Base-by-base conservation (phyloP, 1,140 invertebrate genomes). In the Neomicropteryx cornuta region DNA sequence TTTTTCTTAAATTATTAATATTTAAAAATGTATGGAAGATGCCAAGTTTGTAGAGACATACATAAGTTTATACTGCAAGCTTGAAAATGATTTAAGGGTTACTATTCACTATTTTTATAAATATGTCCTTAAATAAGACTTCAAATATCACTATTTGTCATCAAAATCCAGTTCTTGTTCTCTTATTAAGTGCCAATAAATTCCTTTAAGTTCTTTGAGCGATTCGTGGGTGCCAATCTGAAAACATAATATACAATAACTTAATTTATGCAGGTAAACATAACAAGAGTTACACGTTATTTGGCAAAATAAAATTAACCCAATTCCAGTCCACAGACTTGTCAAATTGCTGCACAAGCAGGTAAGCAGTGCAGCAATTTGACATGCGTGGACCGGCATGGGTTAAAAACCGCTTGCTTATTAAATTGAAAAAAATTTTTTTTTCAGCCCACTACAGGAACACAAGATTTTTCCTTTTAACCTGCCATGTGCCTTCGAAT, bases 141-240 rank as follows among this genome's bases (percentile, higher is more conserved):
- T n/a, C n/a, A n/a, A n/a, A n/a, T n/a, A n/a, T n/a, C n/a, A n/a
- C n/a, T n/a, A 32, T 6, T 32, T 10, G 4, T 30, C 11, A 27
- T 41, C 13, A 20, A 35, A 16, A 33, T 23, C 34, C 37, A 42
- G 32, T 33, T 47, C 45, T 39, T 84, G 80, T 48, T 83, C 72
- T 44, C 72, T 72, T 20, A 81, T 76, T 39, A 85, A 60, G 36
- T 76, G 71, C 66, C 77, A 81, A 60, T 83, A 85, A 29, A 77
- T 57, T 5, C 80, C 79, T 53, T 70, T 73, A 41, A 68, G 61
- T 39, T 71, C 69, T 46, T 69, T 68, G 24, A 84, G 53, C 18
- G 54, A 53, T 6, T 68, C 59, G 55, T 82, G 79, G 18, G 58
- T 72, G 13, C 79, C 79, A 48, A 78, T 66, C 77, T 81, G 48